phyloP scores from a whole-genome alignment of 2,888 invertebrate species.

The Dryobota labecula region DNA sequence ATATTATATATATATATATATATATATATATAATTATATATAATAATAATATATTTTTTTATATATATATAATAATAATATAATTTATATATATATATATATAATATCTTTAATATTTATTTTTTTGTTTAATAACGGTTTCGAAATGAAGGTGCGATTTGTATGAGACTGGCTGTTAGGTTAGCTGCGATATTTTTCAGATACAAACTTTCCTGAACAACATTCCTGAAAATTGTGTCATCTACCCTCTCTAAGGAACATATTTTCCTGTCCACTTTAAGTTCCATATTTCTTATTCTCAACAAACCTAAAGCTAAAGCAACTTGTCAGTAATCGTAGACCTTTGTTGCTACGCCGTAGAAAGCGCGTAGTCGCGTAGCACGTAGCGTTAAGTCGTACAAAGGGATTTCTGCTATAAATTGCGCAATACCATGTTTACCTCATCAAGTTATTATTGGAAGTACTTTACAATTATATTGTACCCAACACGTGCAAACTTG shows the following conservation, averaged over 20 bases:
- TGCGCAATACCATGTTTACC: not conserved
- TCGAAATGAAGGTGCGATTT: too few relatives aligned
- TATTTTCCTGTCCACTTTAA: constrained; percentile 9
- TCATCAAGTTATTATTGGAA: not conserved
- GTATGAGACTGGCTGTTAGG: not conserved
- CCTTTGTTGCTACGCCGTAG: constrained; percentile 20
- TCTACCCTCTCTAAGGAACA: not conserved
- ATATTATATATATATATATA: too few relatives aligned
- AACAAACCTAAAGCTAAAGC: not conserved
- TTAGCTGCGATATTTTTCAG: not conserved
- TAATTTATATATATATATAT: too few relatives aligned
- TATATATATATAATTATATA: too few relatives aligned
- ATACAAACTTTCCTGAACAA: constrained; percentile 9
- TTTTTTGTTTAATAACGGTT: too few relatives aligned
- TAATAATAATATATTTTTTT: too few relatives aligned
- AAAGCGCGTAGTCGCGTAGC: constrained; percentile 10
- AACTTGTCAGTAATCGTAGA: not conserved
- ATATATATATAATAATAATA: too few relatives aligned
- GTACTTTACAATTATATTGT: not conserved
- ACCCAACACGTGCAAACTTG: not conserved
- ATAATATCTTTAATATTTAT: too few relatives aligned
- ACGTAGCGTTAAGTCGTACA: not conserved
- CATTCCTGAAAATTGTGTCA: not conserved
- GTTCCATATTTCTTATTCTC: not conserved
- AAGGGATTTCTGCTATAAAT: not conserved